Conservation (phyloP, 2,888 invertebrate species). For the Orchestes rusci region DNA sequence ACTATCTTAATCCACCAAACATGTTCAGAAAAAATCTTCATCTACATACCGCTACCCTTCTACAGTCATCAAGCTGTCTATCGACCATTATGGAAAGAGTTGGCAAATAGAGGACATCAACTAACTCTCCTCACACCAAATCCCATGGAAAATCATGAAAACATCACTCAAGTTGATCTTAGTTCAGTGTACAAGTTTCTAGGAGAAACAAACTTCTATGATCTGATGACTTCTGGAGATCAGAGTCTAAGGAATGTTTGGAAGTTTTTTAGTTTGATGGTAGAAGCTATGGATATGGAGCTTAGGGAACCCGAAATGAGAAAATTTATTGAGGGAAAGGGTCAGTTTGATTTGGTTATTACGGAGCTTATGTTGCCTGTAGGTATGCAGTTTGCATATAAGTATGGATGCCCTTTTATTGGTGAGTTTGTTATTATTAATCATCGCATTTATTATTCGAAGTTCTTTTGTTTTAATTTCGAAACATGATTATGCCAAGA, state of each 20-base stretch:
- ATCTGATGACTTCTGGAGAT: slow-evolving; percentile 6
- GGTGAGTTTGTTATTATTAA: too few species aligned
- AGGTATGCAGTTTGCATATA: slow-evolving; percentile 6
- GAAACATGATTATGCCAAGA: too few species aligned
- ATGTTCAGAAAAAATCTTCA: slow-evolving; percentile 24
- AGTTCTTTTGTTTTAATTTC: too few species aligned
- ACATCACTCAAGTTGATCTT: slow-evolving; percentile 8
- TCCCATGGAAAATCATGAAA: slow-evolving; percentile 15
- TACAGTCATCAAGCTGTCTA: slow-evolving; percentile 31
- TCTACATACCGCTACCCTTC: slow-evolving; percentile 25
- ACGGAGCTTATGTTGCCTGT: slow-evolving; percentile 3
- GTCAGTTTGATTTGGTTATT: slow-evolving; percentile 6
- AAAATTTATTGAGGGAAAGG: background rate
- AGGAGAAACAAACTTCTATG: background rate
- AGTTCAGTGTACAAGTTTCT: background rate
- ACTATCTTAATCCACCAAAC: too few species aligned
- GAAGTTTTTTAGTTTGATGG: background rate
- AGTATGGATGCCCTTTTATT: slow-evolving; percentile 3
- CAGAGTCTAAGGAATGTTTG: slow-evolving; percentile 1
- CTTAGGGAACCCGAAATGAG: slow-evolving; percentile 3
- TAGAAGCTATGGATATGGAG: background rate
- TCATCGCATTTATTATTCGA: too few species aligned
- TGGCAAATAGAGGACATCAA: slow-evolving; percentile 29
- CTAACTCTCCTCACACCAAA: slow-evolving; percentile 29
- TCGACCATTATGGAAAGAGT: slow-evolving; percentile 28